Conservation (phyloP, 2,888 invertebrate genomes). For the Sesia apiformis region DNA sequence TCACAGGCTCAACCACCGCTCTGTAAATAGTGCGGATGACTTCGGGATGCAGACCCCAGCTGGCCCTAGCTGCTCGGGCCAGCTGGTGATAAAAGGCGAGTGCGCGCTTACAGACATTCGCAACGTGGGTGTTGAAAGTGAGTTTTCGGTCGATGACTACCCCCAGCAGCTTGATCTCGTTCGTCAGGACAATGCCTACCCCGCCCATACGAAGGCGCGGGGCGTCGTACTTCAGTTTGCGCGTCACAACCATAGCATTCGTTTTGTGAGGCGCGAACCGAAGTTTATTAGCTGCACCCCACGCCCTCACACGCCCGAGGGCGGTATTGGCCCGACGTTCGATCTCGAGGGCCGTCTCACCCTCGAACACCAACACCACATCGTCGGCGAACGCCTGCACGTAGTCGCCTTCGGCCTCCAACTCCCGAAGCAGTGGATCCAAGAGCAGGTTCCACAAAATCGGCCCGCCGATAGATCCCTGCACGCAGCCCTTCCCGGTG, state of each 20-base stretch:
- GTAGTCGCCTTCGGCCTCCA: no score
- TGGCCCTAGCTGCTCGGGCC: neutral
- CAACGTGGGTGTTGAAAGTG: no score
- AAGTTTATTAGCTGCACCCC: neutral
- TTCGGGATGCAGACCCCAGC: neutral
- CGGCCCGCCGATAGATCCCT: no score
- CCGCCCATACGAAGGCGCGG: neutral
- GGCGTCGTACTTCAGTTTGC: neutral
- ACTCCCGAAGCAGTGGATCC: neutral
- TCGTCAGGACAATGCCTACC: no score
- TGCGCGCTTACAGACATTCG: neutral
- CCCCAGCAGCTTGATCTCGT: no score
- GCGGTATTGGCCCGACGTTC: constrained; percentile 1
- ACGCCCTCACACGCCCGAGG: neutral
- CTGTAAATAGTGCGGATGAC: neutral
- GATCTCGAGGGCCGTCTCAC: neutral
- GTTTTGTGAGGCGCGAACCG: neutral
- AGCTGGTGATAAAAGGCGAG: neutral
- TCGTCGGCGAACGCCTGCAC: neutral
- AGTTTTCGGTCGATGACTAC: no score
- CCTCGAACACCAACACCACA: neutral
- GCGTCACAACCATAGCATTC: neutral
- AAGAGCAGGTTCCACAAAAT: neutral
- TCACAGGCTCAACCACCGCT: neutral
- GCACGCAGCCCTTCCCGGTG: no score